Evolutionary conservation across 2,797 vertebrate genomes (phyloP).

Genomic region (Lycodopsis pacificus): DNA sequence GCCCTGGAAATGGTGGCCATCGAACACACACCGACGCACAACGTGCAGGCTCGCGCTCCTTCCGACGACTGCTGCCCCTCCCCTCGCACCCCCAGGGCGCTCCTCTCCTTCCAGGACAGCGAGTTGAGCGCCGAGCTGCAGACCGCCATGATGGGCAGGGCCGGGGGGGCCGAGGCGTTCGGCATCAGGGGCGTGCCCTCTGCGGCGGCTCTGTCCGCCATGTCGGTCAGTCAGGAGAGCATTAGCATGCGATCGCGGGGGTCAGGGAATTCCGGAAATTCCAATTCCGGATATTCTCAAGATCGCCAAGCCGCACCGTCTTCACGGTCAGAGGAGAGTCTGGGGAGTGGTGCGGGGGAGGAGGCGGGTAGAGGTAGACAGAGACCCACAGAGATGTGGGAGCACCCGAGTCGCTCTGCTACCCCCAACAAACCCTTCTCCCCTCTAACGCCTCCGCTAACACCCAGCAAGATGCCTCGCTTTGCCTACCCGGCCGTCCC

Average conservation of each 20-base stretch:
- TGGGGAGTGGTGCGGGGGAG: conserved; percentile 79
- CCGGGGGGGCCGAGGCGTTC: conserved; percentile 74
- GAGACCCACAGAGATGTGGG: conserved; percentile 61
- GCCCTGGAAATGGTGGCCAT: conserved; percentile 82
- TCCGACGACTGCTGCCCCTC: conserved; percentile 71
- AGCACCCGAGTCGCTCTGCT: conserved; percentile 72
- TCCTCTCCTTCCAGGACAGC: conserved; percentile 92
- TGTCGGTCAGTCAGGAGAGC: conserved; percentile 89
- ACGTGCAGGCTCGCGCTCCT: conserved; percentile 8
- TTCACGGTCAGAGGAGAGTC: conserved; percentile 82
- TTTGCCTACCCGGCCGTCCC: conserved; percentile 86
- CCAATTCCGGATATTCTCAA: conserved; percentile 73
- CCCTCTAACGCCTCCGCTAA: conserved; percentile 81
- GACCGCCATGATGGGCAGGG: conserved; percentile 88
- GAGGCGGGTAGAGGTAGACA: conserved; percentile 58
- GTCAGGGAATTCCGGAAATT: conserved; percentile 89
- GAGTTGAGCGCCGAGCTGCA: conserved; percentile 94
- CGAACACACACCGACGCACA: conserved; percentile 63
- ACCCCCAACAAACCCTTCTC: conserved; percentile 52
- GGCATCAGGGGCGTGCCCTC: conserved; percentile 72
- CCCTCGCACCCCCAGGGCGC: conserved; percentile 83
- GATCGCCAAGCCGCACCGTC: conserved; percentile 78
- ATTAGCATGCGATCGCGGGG: conserved; percentile 90
- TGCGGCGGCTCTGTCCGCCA: conserved; percentile 53
- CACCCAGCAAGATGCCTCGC: conserved; percentile 83